Evolutionary conservation across 2,888 invertebrate genomes (phyloP), one percentile per base, ranked within the genome.

Genomic region (Hirtodrosophila alboralis): DNA sequence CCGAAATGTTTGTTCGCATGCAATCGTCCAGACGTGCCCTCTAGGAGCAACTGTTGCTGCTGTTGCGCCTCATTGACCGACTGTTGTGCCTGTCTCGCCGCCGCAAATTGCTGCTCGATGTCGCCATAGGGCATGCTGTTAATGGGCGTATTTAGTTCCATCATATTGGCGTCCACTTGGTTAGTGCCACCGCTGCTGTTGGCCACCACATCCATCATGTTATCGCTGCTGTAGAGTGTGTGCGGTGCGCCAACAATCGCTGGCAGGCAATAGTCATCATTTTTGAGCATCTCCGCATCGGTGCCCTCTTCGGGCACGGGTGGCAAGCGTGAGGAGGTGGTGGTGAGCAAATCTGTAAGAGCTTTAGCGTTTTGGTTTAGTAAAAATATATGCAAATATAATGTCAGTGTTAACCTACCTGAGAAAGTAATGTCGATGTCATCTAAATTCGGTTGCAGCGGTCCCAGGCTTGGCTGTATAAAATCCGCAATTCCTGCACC

Each of bases 381-480:
- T 2, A 30, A n/a, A n/a, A n/a, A 4, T 28, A 30, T 8, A 45
- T 23, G 2, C 3, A 9, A 5, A 1, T 0, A 7, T 3, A 6
- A 12, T 5, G 13, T 7, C 4, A n/a, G n/a, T n/a, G n/a, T 21
- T 4, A 13, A 59, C 57, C 34, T 91, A 95, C 95, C 96, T 91
- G 95, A 95, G 70, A 96, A 92, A 5, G 96, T 96, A 91, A 96
- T 95, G 71, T 90, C 96, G 91, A 96, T 96, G 91, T 97, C 97
- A 89, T 98, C 97, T 86, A 98, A 93, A 91, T 97, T 97, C 69
- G 99, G 99, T 91, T 99, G 99, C 62, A 99, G 92, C 49, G 98
- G 98, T 31, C 98, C 96, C 87, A 99, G 93, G 89, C 98, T 98
- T 47, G 99, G 99, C 91, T 99, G 99, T 90, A 99, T 98, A 89